Conservation (phyloP, 1,140 invertebrate species). For the Epicauta chinensis region DNA sequence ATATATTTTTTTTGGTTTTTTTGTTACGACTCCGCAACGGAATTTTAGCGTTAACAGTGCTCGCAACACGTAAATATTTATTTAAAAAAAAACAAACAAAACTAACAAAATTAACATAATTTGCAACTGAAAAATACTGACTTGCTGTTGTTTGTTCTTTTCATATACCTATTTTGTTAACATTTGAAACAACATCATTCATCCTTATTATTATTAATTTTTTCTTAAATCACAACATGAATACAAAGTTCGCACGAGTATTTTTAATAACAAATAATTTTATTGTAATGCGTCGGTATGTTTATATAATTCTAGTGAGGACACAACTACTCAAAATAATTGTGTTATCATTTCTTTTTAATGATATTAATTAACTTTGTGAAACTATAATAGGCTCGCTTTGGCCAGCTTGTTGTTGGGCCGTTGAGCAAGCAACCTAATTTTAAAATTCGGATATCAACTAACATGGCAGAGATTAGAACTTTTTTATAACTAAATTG, state of each 20-base stretch:
- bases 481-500: constrained; percentile 24
- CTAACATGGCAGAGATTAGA: constrained; percentile 18
- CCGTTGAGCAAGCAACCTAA: background rate
- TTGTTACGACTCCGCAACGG: constrained; percentile 7
- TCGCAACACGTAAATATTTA: constrained; percentile 6
- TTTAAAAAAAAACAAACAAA: background rate
- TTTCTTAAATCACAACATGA: constrained; percentile 22
- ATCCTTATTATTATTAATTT: background rate
- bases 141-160: background rate
- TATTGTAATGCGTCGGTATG: constrained; percentile 11
- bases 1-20: constrained; percentile 26
- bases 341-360: background rate
- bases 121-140: background rate
- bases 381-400: too few relatives aligned
- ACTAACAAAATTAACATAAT: constrained; percentile 15
- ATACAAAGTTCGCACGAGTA: constrained; percentile 3
- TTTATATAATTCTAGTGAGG: background rate
- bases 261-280: constrained; percentile 7
- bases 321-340: background rate
- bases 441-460: background rate
- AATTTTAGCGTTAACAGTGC: constrained; percentile 16
- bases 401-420: too few relatives aligned
- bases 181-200: constrained; percentile 25
- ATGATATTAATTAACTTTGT: too few relatives aligned
- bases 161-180: background rate